A percentile compares a stretch with the other conserved stretches of the same genome.
Conservation (phyloP, 2,797 vertebrate genomes). For the Smutsia gigantea region DNA sequence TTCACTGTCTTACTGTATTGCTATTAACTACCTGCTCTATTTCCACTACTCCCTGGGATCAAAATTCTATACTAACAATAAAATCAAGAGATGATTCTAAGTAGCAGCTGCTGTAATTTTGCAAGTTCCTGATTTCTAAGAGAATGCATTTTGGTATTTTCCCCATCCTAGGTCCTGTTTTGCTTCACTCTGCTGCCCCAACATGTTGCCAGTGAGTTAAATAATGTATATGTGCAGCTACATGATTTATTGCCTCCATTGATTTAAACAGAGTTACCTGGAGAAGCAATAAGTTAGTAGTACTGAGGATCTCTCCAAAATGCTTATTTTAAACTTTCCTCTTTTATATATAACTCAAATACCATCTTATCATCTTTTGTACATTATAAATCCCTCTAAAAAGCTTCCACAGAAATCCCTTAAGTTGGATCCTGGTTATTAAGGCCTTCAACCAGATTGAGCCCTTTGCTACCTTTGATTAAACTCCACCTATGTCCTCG, state of each 20-base stretch:
- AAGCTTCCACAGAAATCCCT: background rate
- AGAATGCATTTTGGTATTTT: background rate
- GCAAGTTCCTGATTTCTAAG: background rate
- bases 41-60: background rate
- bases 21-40: background rate
- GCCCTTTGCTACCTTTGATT: constrained; percentile 35
- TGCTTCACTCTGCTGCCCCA: background rate
- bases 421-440: background rate
- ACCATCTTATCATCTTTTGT: background rate
- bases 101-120: background rate
- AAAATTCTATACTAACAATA: background rate
- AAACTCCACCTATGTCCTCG: background rate
- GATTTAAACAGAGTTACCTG: background rate
- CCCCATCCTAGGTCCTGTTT: background rate
- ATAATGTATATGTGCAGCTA: background rate
- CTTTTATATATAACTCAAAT: background rate
- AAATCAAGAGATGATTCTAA: background rate
- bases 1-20: background rate
- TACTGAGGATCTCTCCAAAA: background rate
- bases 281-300: background rate
- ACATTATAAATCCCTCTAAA: background rate
- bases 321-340: background rate
- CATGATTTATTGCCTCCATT: background rate
- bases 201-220: background rate
- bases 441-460: background rate